These are phyloP conservation scores for Notarius lentiginosus DNA, from an alignment of 2,113 vertebrate species.

Conservation along the genomic window DNA sequence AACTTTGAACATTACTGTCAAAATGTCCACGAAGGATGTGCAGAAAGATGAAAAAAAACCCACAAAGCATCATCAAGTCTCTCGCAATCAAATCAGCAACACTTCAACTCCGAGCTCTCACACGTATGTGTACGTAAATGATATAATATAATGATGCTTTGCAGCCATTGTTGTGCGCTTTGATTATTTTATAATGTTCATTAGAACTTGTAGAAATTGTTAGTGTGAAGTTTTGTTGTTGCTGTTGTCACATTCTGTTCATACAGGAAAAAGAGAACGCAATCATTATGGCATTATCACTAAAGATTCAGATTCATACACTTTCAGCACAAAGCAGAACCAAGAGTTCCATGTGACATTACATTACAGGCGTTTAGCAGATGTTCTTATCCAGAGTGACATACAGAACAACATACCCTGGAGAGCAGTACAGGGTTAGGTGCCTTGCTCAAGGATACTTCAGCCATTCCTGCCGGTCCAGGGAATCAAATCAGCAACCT, in stretches of 20 bases:
- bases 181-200: background rate
- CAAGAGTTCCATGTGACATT: too few species aligned
- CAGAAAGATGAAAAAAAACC: background rate
- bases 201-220: background rate
- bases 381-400: too few species aligned
- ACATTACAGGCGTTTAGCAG: too few species aligned
- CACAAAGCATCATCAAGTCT: background rate
- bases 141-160: background rate
- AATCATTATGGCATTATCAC: background rate
- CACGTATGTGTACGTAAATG: background rate
- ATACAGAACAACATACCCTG: too few species aligned
- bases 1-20: slow-evolving; percentile 10
- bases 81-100: slow-evolving; percentile 26
- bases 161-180: background rate
- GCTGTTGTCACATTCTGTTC: background rate
- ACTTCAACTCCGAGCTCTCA: background rate
- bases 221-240: background rate
- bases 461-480: too few species aligned
- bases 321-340: background rate
- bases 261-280: background rate
- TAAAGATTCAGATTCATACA: background rate
- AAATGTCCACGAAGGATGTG: background rate
- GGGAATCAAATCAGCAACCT: too few species aligned
- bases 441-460: too few species aligned
- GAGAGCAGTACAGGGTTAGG: too few species aligned